Base-by-base conservation (phyloP, 1,140 invertebrate genomes). In the Drosophila obscura region DNA sequence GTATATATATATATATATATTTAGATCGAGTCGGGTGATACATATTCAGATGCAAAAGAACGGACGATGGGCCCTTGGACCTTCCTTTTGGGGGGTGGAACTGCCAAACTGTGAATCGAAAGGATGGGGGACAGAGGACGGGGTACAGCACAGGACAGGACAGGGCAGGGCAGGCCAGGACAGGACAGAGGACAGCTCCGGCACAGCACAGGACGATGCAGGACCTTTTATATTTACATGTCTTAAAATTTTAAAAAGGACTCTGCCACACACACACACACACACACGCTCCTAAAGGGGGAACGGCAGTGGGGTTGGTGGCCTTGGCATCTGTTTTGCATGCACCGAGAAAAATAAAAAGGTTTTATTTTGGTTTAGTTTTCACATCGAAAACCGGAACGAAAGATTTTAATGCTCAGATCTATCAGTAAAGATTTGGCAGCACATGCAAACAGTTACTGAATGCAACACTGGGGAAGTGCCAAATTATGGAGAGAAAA, bases 201-300 rank as follows among this genome's bases (percentile, higher is more conserved):
- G 60, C 35, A 51, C n/a, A 45, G 58, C 31, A 31, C 80, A 76
- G 80, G 80, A 84, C 80, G 82, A 61, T 80, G 81, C 82, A 87
- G 83, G 83, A 87, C 81, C 77, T 85, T 87, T 85, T 77, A 88
- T 82, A 90, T 85, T 89, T 91, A 87, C 90, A 90, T 90, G 84
- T 88, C 83, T 91, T 90, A 90, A 85, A 91, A 87, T 82, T 91
- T 89, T 82, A 77, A 83, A 83, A 83, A 77, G 80, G 73, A 77
- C 51, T 57, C 52, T 52, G 35, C 53, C 49, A 68, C 19, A 61
- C n/a, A 60, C 16, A 48, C 26, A 41, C 16, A 60, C 6, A n/a
- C 7, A 22, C 22, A 35, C 4, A n/a, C 13, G 16, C n/a, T 15
- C 13, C 4, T 19, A 71, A 62, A 59, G 39, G 35, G 11, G 11